Evolutionary conservation across 2,888 invertebrate species (phyloP).

Genomic region (Caenorhabditis sp.): DNA sequence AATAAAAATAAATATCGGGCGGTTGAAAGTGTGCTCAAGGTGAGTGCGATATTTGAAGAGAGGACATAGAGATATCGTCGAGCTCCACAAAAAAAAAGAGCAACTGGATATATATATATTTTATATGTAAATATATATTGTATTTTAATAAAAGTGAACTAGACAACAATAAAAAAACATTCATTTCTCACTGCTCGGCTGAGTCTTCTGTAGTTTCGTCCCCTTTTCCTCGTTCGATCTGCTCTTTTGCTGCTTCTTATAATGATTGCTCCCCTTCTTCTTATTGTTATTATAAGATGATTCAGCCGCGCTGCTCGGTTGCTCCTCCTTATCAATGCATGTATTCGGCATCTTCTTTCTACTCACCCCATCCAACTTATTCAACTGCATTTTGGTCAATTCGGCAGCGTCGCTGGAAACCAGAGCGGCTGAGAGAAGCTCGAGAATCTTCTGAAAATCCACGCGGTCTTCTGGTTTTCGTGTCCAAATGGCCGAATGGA

Average conservation of each 20-base stretch:
- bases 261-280: too few species aligned
- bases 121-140: too few species aligned
- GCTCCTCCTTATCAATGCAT: background rate
- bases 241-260: too few species aligned
- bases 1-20: background rate
- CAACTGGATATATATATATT: too few species aligned
- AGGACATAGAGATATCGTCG: too few species aligned
- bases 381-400: conserved; percentile 34
- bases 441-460: conserved; percentile 29
- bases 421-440: conserved; percentile 20
- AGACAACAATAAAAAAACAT: too few species aligned
- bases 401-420: conserved; percentile 5
- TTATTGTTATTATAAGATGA: background rate
- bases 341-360: conserved; percentile 24
- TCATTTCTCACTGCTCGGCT: too few species aligned
- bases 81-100: too few species aligned
- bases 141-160: too few species aligned
- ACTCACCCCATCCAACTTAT: conserved; percentile 27
- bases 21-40: background rate
- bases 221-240: too few species aligned
- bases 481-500: conserved; percentile 35
- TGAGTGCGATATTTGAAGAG: too few species aligned
- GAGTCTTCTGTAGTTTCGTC: too few species aligned
- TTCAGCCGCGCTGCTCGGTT: background rate
- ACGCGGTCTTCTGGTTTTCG: conserved; percentile 35